Base-by-base conservation (phyloP, 1,140 invertebrate genomes). In the Solenopsis invicta region DNA sequence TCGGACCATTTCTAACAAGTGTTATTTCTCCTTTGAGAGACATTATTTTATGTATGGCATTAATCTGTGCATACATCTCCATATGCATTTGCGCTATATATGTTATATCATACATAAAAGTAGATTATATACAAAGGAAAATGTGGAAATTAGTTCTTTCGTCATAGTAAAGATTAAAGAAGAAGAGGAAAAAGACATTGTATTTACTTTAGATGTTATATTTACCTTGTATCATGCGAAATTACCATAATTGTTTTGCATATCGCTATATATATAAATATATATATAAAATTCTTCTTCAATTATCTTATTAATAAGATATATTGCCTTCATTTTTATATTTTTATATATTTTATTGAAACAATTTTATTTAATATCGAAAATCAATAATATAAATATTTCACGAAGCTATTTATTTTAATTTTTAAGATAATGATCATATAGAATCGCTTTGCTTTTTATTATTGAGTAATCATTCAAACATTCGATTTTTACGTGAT, bases 121-220 rank as follows among this genome's bases (percentile, higher is more conserved):
- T 77, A n/a, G 56, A 62, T 54, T 75, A 56, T 75, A 50, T 62
- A 24, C 16, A 62, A 62, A 77, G 41, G n/a, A 54, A 56, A 29
- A 74, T 34, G 48, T 37, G 67, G 24, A 59, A 75, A 75, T 62
- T 48, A 29, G 24, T 10, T 45, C 41, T 77, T 77, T 62, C 10
- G 41, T 50, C 13, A 34, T 21, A 18, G 24, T 48, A n/a, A 54
- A 59, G 18, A 48, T 48, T 78, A 50, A 34, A 24, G 45, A 41
- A 77, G 29, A 3, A 75, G n/a, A 56, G 21, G 41, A 13, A 75
- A 12, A 59, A 37, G 41, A 8, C 34, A 64, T 78, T 64, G 34
- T 37, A 34, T 24, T 48, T 76, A 12, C 13, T 45, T 29, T 64
- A 37, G 41, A 8, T 34, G 50, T 78, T 64, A 48, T 37, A 34